phyloP scores from a whole-genome alignment of 2,888 invertebrate species.

The Xanthorhoe spadicearia region DNA sequence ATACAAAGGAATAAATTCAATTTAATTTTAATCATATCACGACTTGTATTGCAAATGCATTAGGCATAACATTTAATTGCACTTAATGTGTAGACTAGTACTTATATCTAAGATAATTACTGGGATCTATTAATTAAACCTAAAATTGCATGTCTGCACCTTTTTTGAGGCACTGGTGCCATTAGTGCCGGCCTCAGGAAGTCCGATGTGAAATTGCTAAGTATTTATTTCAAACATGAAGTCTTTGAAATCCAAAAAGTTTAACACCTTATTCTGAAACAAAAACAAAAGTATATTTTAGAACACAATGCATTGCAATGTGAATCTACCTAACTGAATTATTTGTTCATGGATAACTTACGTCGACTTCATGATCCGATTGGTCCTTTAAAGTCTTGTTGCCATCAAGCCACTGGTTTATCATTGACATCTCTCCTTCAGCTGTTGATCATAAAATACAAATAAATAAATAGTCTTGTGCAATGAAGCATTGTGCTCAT shows the following conservation, averaged over 20 bases:
- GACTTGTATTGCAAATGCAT: conserved; percentile 17
- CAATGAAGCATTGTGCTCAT: neutral
- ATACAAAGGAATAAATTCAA: neutral
- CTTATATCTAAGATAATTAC: neutral
- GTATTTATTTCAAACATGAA: conserved; percentile 25
- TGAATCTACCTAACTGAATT: neutral
- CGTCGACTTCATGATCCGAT: conserved; percentile 12
- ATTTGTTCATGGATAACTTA: conserved; percentile 5
- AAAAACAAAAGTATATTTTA: conserved; percentile 1
- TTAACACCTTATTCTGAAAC: conserved; percentile 31
- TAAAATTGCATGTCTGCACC: neutral
- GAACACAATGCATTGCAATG: neutral
- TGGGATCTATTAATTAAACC: neutral
- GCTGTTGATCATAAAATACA: conserved; percentile 24
- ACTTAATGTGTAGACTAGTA: conserved; percentile 31
- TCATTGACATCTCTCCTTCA: conserved; percentile 27
- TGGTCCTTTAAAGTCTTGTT: conserved; percentile 17
- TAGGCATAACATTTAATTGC: conserved; percentile 28
- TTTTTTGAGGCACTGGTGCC: neutral
- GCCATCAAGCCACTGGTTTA: conserved; percentile 30
- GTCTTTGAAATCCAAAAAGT: conserved; percentile 31
- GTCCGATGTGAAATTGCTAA: neutral
- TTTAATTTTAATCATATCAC: conserved; percentile 16
- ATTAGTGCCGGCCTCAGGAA: neutral
- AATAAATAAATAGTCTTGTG: neutral